A percentile compares a stretch with the other conserved stretches of the same genome.
phyloP scores from a whole-genome alignment of 64 coral and sea anemone species.

The Pocillopora damicornis region DNA sequence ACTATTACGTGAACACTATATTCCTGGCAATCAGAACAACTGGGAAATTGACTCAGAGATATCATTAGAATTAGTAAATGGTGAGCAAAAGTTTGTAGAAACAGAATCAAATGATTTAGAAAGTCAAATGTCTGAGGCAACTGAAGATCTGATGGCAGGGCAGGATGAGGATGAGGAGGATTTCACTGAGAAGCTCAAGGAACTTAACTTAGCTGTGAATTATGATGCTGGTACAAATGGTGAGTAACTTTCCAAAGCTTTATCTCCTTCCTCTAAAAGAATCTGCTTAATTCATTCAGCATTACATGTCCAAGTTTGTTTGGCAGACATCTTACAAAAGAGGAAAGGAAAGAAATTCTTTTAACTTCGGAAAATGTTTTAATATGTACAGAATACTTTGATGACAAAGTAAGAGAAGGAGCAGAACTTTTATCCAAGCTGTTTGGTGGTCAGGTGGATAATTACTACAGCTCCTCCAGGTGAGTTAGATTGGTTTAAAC shows the following conservation, averaged over 20 bases:
- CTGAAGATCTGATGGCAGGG: slow-evolving; percentile 48
- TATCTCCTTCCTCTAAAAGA: too few relatives aligned
- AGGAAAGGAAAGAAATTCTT: not conserved
- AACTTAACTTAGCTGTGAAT: slow-evolving; percentile 83
- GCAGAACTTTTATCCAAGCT: slow-evolving; percentile 81
- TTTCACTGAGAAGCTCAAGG: slow-evolving; percentile 84
- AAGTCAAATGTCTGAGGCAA: slow-evolving; percentile 52
- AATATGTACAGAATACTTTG: slow-evolving; percentile 68
- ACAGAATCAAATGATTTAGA: slow-evolving; percentile 35
- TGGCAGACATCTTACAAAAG: too few relatives aligned
- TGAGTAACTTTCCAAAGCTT: not conserved
- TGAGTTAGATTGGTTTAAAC: not conserved
- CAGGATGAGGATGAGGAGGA: slow-evolving; percentile 74
- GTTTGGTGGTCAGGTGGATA: slow-evolving; percentile 85
- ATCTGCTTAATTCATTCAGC: too few relatives aligned
- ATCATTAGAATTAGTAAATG: slow-evolving; percentile 53
- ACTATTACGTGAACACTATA: slow-evolving; percentile 6
- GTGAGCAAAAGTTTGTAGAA: slow-evolving; percentile 15
- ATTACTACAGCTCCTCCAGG: slow-evolving; percentile 91
- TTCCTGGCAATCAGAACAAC: slow-evolving; percentile 38
- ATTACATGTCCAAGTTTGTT: too few relatives aligned
- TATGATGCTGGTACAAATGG: slow-evolving; percentile 67
- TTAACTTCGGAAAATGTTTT: not conserved
- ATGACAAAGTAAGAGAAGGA: slow-evolving; percentile 88
- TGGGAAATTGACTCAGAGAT: slow-evolving; percentile 74